Evolutionary conservation across 92 coral and sea anemone genomes (phyloP).

Genomic region (Zoanthus sansibaricus): DNA sequence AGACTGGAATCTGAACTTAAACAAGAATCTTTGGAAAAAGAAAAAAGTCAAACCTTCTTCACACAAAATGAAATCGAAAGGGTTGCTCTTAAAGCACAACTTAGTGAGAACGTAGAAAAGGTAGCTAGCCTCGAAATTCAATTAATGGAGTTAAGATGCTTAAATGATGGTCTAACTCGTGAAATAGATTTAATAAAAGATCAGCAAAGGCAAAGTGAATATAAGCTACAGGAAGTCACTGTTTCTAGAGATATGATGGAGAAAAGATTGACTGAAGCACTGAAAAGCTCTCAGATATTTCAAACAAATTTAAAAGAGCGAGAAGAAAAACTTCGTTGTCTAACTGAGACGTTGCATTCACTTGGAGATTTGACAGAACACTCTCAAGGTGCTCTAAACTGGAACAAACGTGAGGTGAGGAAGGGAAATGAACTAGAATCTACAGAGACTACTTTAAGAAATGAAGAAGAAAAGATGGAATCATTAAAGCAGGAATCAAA

Average conservation of each 20-base stretch:
- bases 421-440: slow-evolving; percentile 1
- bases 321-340: slow-evolving; percentile 57
- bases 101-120: slow-evolving; percentile 79
- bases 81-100: slow-evolving; percentile 63
- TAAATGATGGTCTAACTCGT: slow-evolving; percentile 74
- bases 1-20: slow-evolving; percentile 71
- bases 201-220: slow-evolving; percentile 71
- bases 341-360: slow-evolving; percentile 41
- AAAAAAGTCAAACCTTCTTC: slow-evolving; percentile 61
- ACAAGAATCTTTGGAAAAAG: slow-evolving; percentile 64
- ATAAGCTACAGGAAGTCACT: slow-evolving; percentile 73
- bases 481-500: neutral
- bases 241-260: slow-evolving; percentile 84
- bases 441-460: neutral
- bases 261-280: slow-evolving; percentile 78
- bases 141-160: slow-evolving; percentile 80
- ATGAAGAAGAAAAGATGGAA: neutral
- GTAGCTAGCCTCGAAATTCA: slow-evolving; percentile 82
- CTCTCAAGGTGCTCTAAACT: slow-evolving; percentile 27
- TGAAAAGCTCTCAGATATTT: slow-evolving; percentile 66
- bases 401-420: slow-evolving; percentile 34
- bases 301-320: slow-evolving; percentile 67
- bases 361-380: slow-evolving; percentile 55
- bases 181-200: slow-evolving; percentile 74
- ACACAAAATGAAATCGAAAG: slow-evolving; percentile 78